Evolutionary conservation across 2,888 invertebrate genomes (phyloP).

Genomic region (Diaphora mendica): DNA sequence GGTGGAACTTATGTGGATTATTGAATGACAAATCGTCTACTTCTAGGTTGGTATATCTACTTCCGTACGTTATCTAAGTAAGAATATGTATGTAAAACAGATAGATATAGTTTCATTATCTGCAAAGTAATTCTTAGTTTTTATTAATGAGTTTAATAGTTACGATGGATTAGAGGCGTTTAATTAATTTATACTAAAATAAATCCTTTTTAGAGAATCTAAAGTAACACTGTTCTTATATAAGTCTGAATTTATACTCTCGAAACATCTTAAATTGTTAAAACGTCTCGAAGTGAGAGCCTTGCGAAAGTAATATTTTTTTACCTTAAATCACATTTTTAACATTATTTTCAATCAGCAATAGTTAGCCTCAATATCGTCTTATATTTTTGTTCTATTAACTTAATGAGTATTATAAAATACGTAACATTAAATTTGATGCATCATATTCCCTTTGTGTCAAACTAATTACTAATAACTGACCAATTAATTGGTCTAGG

Average conservation of each 20-base stretch:
- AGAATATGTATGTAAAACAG: not conserved
- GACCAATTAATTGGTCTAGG: not conserved
- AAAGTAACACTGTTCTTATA: not conserved
- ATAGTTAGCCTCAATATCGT: too few relatives aligned
- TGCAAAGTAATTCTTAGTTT: not conserved
- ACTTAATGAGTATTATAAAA: not conserved
- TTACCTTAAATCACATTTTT: too few relatives aligned
- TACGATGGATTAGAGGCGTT: not conserved
- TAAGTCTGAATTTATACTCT: not conserved
- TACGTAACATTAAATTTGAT: not conserved
- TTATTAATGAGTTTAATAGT: not conserved
- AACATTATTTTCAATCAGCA: not conserved
- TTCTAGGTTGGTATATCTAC: constrained; percentile 12
- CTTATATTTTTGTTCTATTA: too few relatives aligned
- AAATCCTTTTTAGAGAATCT: not conserved
- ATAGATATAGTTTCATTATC: not conserved
- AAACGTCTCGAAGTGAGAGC: not conserved
- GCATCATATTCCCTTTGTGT: not conserved
- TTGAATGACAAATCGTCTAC: constrained; percentile 19
- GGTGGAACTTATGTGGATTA: constrained; percentile 23
- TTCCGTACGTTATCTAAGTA: not conserved
- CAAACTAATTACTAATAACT: too few relatives aligned
- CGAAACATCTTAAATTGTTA: not conserved
- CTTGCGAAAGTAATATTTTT: too few relatives aligned
- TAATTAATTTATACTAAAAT: not conserved